Evolutionary conservation across 2,888 invertebrate genomes (phyloP), one percentile per base, ranked within the genome.

Genomic region (Syrista parreyssii): DNA sequence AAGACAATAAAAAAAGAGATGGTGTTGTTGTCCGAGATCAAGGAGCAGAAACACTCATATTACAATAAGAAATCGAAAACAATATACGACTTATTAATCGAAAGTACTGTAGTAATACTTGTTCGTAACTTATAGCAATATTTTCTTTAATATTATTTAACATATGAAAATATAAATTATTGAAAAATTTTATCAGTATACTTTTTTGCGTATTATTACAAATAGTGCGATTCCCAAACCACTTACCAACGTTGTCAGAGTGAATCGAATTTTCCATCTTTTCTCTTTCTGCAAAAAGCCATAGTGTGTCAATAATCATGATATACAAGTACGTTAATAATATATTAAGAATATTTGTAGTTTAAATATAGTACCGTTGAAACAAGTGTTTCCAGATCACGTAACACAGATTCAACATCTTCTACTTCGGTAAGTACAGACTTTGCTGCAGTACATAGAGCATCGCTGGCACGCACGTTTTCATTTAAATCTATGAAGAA

Each of bases 21-120:
- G 94, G 93, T 1, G 93, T 93, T 75, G 92, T 95, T 86, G 94
- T 93, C 79, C 93, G 94, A 76, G 94, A 93, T 40, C 93, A 93
- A 83, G 94, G 94, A 78, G 93, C 94, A 2, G 94, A 95, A 88
- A 94, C 94, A 87, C 90, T 94, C 4, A 94, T 94, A 73, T 91
- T 94, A n/a, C 87, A 90, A 76, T 89, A 81, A 86, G 76, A 32
- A 12, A 32, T 36, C 11, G 6, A 33, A 23, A 71, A 71, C 11
- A n/a, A 4, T 71, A 71, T 55, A 55, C 4, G 55, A 23, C 23
- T 55, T 23, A 55, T 23, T 55, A 55, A 55, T 55, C 23, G 6
- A 55, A 9, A 55, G 23, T 55, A 55, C 9, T 55, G 23, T 9
- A 15, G 0, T 23, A 55, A 55, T 55, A 55, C 55, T 55, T 55